phyloP scores from a whole-genome alignment of 2,888 invertebrate genomes.

The Anoplius nigerrimus region DNA sequence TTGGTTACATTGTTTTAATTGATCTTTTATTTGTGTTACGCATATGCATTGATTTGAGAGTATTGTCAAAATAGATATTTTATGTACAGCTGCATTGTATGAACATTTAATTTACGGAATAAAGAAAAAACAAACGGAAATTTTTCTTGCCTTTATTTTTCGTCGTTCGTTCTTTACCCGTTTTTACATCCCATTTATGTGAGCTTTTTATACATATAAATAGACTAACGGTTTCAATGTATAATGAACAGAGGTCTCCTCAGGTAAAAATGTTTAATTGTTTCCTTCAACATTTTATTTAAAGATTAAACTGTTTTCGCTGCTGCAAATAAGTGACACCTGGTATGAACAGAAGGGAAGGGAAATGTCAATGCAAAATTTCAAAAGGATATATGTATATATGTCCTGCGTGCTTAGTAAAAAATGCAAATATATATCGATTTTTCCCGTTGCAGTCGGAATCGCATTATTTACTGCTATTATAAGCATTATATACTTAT shows the following conservation, averaged over 20 bases:
- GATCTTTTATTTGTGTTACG: constrained; percentile 37
- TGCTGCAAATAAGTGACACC: constrained; percentile 23
- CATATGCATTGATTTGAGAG: constrained; percentile 44
- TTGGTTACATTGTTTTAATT: background rate
- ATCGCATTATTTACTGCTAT: too few species aligned
- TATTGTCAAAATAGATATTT: constrained; percentile 45
- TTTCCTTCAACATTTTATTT: constrained; percentile 41
- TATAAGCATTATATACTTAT: too few species aligned
- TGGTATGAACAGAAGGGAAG: background rate
- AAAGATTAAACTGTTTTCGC: constrained; percentile 36
- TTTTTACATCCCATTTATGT: constrained; percentile 56
- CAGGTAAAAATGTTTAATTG: constrained; percentile 38
- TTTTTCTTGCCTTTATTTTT: constrained; percentile 65
- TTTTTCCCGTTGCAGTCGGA: too few species aligned
- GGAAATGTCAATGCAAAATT: too few species aligned
- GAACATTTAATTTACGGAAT: constrained; percentile 68
- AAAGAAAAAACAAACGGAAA: constrained; percentile 57
- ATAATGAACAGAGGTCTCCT: constrained; percentile 33
- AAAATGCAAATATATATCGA: too few species aligned
- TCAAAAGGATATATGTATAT: too few species aligned
- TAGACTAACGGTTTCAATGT: constrained; percentile 36
- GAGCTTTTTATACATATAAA: constrained; percentile 63
- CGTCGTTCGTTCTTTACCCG: constrained; percentile 70
- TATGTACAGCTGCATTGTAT: constrained; percentile 64
- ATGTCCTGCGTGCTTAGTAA: too few species aligned